phyloP scores from a whole-genome alignment of 30 jellyfish, hydroid and myxozoan genomes.

The Aurelia aurita region DNA sequence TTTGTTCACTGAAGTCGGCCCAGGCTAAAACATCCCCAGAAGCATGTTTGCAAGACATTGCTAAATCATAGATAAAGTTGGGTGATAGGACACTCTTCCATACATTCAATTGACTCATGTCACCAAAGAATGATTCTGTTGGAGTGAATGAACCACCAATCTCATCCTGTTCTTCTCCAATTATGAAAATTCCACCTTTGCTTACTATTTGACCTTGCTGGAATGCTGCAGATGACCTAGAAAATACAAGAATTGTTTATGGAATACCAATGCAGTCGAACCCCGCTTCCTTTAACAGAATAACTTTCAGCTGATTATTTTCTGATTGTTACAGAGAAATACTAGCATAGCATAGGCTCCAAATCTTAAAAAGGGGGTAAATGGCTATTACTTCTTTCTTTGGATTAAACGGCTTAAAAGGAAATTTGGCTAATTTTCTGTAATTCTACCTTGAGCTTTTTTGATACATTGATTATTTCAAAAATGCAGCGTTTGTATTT shows the following conservation, averaged over 20 bases:
- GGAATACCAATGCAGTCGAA: too few relatives aligned
- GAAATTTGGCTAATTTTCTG: too few relatives aligned
- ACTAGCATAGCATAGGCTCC: too few relatives aligned
- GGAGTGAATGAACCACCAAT: conserved; percentile 91
- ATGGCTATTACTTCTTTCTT: too few relatives aligned
- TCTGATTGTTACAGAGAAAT: too few relatives aligned
- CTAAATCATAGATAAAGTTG: conserved; percentile 77
- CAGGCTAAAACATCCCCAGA: conserved; percentile 95
- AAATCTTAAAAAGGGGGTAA: too few relatives aligned
- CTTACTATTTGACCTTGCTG: conserved; percentile 76
- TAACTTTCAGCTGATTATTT: too few relatives aligned
- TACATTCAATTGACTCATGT: conserved; percentile 87
- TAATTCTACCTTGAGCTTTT: too few relatives aligned
- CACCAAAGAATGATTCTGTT: conserved; percentile 95
- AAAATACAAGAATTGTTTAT: not conserved
- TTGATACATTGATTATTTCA: too few relatives aligned
- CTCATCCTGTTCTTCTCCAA: conserved; percentile 98
- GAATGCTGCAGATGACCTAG: conserved; percentile 71
- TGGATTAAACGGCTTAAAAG: too few relatives aligned
- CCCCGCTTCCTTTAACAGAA: too few relatives aligned
- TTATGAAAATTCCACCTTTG: conserved; percentile 87
- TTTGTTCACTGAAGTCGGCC: conserved; percentile 83
- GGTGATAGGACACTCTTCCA: conserved; percentile 84
- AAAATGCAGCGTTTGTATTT: too few relatives aligned
- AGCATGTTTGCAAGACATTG: conserved; percentile 74